Evolutionary conservation across 2,888 invertebrate species (phyloP), one percentile per base, ranked within the genome.

Genomic region (Zaprionus bogoriensis): DNA sequence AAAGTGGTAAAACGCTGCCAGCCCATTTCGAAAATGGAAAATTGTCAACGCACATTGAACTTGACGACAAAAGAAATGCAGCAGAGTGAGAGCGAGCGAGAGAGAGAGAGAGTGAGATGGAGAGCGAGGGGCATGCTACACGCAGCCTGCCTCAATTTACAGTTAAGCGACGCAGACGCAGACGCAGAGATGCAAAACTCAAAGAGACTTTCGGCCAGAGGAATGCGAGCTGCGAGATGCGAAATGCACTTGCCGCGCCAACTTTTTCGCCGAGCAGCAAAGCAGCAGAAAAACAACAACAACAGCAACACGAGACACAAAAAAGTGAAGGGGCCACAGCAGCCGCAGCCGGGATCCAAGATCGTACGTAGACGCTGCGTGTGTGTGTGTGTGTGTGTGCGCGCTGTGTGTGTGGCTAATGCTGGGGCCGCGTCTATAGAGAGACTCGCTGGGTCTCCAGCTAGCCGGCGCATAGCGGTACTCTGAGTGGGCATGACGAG

Each of bases 1-100:
- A 78, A 73, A 58, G 74, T 66, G 69, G 55, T 66, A 80, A 80
- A 80, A 61, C 65, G 66, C 61, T 46, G 76, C 60, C 70, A 70
- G 65, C 62, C 85, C 78, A 78, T 69, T 82, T 70, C 67, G 68
- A 74, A 74, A 84, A 77, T 68, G 76, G 82, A 80, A 83, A 86
- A 84, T 84, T 84, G 87, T 84, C 83, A 84, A 86, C 83, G 83
- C 83, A 86, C 83, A 81, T 84, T 84, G 83, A 86, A 84, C 83
- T 84, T 84, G 83, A 84, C 84, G 74, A 80, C 77, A 74, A 69
- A 84, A 65, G 72, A 72, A 72, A 69, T 62, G 69, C 70, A 53
- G 22, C 22, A 39, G 41, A 39, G 9, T 6, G 14, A n/a, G 10
- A 28, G 9, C 32, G 20, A 14, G 10, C n/a, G 19, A 28, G 20